These are phyloP conservation scores for Maniola hyperantus DNA, from an alignment of 2,888 invertebrate genomes.

Conservation along the genomic window DNA sequence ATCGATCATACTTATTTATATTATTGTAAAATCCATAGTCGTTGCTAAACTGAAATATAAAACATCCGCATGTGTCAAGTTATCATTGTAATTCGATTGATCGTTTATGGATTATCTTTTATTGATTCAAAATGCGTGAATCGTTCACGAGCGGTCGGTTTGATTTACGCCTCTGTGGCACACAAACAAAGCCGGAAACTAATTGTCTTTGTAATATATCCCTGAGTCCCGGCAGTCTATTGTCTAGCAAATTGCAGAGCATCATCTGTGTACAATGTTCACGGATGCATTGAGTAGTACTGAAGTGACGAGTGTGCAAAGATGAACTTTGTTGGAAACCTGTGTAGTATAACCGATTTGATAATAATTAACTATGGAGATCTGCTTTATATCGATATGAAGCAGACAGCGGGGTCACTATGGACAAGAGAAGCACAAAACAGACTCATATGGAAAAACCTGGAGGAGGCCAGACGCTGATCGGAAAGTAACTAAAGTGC, in stretches of 20 bases:
- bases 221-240: conserved; percentile 25
- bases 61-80: too few species aligned
- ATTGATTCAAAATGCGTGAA: not conserved
- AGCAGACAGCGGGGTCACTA: too few species aligned
- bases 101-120: not conserved
- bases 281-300: conserved; percentile 6
- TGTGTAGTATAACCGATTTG: not conserved
- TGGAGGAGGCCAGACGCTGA: too few species aligned
- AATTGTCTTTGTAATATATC: conserved; percentile 37
- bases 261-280: conserved; percentile 23
- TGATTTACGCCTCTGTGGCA: conserved; percentile 6
- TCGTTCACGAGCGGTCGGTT: not conserved
- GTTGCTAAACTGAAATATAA: too few species aligned
- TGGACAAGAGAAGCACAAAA: too few species aligned
- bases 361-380: not conserved
- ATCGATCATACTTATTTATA: too few species aligned
- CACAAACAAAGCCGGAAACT: conserved; percentile 42
- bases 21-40: too few species aligned
- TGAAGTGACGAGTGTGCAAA: not conserved
- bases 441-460: too few species aligned
- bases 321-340: not conserved
- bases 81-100: not conserved
- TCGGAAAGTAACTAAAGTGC: too few species aligned
- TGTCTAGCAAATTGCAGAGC: conserved; percentile 19
- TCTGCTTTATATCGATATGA: too few species aligned